Base-by-base conservation (phyloP, 2,113 vertebrate species). In the Nesoenas mayeri region DNA sequence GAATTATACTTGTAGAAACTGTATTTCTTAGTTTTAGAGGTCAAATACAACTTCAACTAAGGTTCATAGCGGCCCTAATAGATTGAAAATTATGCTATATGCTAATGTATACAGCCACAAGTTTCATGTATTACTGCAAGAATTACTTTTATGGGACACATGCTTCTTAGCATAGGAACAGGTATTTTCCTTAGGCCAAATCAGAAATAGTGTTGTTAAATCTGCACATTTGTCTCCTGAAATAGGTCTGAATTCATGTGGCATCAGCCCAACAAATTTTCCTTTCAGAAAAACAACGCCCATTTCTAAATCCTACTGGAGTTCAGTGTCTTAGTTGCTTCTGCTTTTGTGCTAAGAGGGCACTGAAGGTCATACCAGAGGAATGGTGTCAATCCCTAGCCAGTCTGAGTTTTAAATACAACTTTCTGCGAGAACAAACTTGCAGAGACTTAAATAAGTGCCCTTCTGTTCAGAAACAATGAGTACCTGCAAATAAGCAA, bases 1-100 rank as follows among this genome's bases (percentile, higher is more conserved):
- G 95, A 97, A 97, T 98, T 97, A 97, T 93, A 97, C 83, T 84
- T 71, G 83, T 70, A 60, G 88, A 92, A 97, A 97, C 95, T 95
- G 81, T 97, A 97, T 97, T 97, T 97, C 95, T 97, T 78, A 73
- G 93, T 96, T 97, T 98, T 94, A 97, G 97, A 98, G 96, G 95
- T 97, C 93, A 97, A 96, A 94, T 53, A 62, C 89, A 94, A 85
- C 85, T 96, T 95, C 86, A 79, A 95, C 83, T 84, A 88, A 96
- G 79, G 73, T 91, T 97, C 24, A 25, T 88, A 85, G 89, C 80
- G 89, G 96, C 71, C 77, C 75, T 58, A 83, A 80, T 71, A 56
- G 91, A 95, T 60, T 95, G 90, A 93, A 96, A 93, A 82, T 31
- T 48, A 71, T 62, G 69, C 71, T 91, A 4, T 19, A 14, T 94